A percentile compares a stretch with the other conserved stretches of the same genome.
phyloP scores from a whole-genome alignment of 2,797 vertebrate species.

The Crocidura indochinensis region DNA sequence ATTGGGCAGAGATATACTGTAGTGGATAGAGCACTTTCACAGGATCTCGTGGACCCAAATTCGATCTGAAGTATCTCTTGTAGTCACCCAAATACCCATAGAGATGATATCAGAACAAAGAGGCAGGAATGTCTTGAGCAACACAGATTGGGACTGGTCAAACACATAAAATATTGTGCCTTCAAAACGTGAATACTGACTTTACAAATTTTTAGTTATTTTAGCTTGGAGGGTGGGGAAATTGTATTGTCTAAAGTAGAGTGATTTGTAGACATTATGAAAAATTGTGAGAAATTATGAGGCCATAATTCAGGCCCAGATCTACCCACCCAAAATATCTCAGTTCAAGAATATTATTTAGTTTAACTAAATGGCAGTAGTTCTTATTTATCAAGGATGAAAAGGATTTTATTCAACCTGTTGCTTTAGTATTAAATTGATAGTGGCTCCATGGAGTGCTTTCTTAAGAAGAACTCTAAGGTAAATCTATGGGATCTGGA shows the following conservation, averaged over 20 bases:
- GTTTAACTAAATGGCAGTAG: not conserved
- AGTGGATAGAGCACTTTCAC: too few species aligned
- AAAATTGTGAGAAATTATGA: not conserved
- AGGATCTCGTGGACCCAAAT: too few species aligned
- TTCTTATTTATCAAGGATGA: not conserved
- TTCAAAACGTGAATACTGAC: conserved; percentile 41
- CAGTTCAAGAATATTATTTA: not conserved
- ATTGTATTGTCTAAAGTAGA: not conserved
- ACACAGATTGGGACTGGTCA: too few species aligned
- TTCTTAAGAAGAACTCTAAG: conserved; percentile 37
- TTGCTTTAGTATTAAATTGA: conserved; percentile 40
- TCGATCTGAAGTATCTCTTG: too few species aligned
- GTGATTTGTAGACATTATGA: not conserved
- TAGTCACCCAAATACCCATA: too few species aligned
- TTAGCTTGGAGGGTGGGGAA: not conserved
- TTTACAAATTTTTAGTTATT: not conserved
- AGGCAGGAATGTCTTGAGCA: too few species aligned
- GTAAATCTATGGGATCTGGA: conserved; percentile 31
- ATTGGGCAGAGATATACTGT: not conserved
- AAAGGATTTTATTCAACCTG: conserved; percentile 42
- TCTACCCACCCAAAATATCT: not conserved
- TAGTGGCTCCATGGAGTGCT: conserved; percentile 9
- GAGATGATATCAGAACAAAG: too few species aligned
- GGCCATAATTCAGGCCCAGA: not conserved
- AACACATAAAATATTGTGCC: not conserved